phyloP scores from a whole-genome alignment of 1,140 invertebrate genomes.

The Apis dorsata region DNA sequence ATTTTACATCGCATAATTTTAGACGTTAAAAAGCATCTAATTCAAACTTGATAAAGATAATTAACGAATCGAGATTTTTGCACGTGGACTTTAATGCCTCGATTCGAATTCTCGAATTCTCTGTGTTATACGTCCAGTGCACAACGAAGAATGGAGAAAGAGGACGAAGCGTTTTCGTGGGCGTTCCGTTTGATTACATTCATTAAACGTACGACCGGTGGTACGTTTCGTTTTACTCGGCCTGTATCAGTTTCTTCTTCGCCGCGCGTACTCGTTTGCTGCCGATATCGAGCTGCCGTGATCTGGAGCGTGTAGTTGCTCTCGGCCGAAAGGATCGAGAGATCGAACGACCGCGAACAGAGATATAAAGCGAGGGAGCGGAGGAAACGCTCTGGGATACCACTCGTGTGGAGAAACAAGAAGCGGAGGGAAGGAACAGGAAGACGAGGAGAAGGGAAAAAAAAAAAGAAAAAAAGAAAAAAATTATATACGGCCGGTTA shows the following conservation, averaged over 20 bases:
- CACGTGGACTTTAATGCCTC: too few relatives aligned
- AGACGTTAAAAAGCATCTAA: too few relatives aligned
- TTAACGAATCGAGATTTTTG: too few relatives aligned
- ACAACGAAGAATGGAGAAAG: not conserved
- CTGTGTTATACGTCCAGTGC: too few relatives aligned
- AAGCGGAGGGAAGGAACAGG: conserved; percentile 15
- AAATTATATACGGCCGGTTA: not conserved
- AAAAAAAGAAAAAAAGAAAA: not conserved
- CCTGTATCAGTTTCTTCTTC: conserved; percentile 51
- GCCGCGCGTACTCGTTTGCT: conserved; percentile 28
- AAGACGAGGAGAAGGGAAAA: conserved; percentile 8
- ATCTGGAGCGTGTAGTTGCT: conserved; percentile 59
- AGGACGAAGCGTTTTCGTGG: conserved; percentile 22
- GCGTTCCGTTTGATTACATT: conserved; percentile 56
- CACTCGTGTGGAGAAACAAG: conserved; percentile 17
- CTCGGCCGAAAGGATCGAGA: conserved; percentile 45
- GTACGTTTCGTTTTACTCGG: conserved; percentile 17
- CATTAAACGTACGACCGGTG: conserved; percentile 52
- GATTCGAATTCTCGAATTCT: too few relatives aligned
- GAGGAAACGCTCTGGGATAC: not conserved
- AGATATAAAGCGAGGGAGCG: not conserved
- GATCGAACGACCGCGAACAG: conserved; percentile 43
- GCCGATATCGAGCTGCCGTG: conserved; percentile 59
- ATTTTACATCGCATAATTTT: too few relatives aligned
- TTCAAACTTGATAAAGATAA: too few relatives aligned